Conservation (phyloP, 1,140 invertebrate species). For the Apis florea region DNA sequence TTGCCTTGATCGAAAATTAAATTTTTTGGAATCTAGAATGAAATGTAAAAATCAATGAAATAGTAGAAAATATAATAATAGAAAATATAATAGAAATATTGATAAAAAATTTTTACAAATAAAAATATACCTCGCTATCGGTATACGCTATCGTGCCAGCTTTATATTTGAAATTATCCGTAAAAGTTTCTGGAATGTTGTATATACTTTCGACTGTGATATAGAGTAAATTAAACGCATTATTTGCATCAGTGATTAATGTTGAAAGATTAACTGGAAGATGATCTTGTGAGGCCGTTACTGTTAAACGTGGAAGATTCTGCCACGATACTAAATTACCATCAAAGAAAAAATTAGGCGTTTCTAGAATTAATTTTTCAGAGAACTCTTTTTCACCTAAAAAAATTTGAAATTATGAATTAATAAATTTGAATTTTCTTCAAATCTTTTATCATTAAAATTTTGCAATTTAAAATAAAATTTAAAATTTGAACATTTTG, state of each 20-base stretch:
- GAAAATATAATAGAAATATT: background rate
- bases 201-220: slow-evolving; percentile 70
- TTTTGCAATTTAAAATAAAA: too few relatives aligned
- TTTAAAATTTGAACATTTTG: too few relatives aligned
- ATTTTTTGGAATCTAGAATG: slow-evolving; percentile 47
- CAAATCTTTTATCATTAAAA: background rate
- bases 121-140: slow-evolving; percentile 43
- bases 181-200: slow-evolving; percentile 60
- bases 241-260: background rate
- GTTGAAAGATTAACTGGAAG: slow-evolving; percentile 21
- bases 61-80: background rate
- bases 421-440: background rate
- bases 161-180: slow-evolving; percentile 55
- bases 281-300: slow-evolving; percentile 32
- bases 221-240: slow-evolving; percentile 57
- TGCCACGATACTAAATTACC: slow-evolving; percentile 55
- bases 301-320: slow-evolving; percentile 61
- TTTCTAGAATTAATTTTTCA: slow-evolving; percentile 66
- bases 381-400: slow-evolving; percentile 53
- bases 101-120: background rate
- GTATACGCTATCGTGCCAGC: slow-evolving; percentile 57
- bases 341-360: slow-evolving; percentile 43
- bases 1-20: slow-evolving; percentile 64
- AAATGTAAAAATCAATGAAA: background rate
- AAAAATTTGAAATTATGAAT: slow-evolving; percentile 1